A percentile compares a stretch with the other conserved stretches of the same genome.
phyloP scores from a whole-genome alignment of 2,797 vertebrate genomes.

The Typhlichthys eigenmanni region DNA sequence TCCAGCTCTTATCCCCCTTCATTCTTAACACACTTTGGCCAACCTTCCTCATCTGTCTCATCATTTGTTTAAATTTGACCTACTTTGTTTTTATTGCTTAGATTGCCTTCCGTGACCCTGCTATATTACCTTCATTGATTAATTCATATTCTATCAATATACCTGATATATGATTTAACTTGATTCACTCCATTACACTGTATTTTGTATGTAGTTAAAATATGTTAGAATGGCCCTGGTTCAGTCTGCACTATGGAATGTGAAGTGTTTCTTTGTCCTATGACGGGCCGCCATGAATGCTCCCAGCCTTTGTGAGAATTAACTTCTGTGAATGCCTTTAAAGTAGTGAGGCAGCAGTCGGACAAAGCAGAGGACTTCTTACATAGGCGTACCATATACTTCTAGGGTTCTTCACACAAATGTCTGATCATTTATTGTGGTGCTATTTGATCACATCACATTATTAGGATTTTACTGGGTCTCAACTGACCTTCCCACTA shows the following conservation, averaged over 20 bases:
- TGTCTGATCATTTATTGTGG: too few relatives aligned
- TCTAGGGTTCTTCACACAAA: slow-evolving; percentile 1
- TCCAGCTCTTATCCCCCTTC: slow-evolving; percentile 56
- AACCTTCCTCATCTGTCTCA: slow-evolving; percentile 36
- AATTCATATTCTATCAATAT: neutral
- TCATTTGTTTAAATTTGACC: slow-evolving; percentile 55
- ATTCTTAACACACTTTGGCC: slow-evolving; percentile 60
- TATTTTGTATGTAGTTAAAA: slow-evolving; percentile 3
- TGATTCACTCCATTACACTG: neutral
- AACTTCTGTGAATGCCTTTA: slow-evolving; percentile 41
- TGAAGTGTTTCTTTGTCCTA: slow-evolving; percentile 60
- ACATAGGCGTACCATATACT: slow-evolving; percentile 5
- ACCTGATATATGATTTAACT: slow-evolving; percentile 16
- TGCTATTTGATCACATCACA: too few relatives aligned
- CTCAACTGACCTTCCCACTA: too few relatives aligned
- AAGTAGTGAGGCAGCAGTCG: slow-evolving; percentile 10
- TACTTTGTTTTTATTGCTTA: slow-evolving; percentile 29
- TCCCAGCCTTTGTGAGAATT: slow-evolving; percentile 46
- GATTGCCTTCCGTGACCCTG: neutral
- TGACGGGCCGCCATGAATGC: slow-evolving; percentile 36
- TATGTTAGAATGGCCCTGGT: slow-evolving; percentile 21
- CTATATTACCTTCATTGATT: neutral
- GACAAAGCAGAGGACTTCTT: neutral
- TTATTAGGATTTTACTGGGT: too few relatives aligned
- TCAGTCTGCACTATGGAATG: slow-evolving; percentile 54